Conservation (phyloP, 2,797 vertebrate species). For the Lacerta bilineata region DNA sequence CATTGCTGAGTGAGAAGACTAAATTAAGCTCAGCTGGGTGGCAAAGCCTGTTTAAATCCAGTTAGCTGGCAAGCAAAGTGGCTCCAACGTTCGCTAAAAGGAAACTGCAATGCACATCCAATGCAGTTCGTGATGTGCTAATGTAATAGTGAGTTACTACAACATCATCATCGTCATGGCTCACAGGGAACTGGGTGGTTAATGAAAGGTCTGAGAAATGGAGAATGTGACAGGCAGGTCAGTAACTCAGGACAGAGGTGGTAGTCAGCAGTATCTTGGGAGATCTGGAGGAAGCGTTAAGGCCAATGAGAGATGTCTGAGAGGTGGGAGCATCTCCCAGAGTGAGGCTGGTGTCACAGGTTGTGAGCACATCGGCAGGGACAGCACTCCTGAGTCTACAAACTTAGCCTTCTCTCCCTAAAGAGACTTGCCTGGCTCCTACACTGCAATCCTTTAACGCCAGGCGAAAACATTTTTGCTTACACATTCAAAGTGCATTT, state of each 20-base stretch:
- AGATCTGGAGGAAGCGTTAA: neutral
- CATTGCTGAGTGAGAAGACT: neutral
- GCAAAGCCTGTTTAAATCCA: neutral
- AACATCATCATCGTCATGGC: neutral
- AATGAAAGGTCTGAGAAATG: neutral
- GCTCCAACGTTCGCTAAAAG: neutral
- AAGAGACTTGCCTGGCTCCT: no score
- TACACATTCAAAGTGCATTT: no score
- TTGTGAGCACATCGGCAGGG: no score
- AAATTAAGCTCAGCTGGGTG: neutral
- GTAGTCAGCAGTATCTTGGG: neutral
- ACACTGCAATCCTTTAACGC: no score
- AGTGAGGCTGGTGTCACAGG: neutral
- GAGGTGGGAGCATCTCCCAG: neutral
- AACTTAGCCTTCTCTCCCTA: no score
- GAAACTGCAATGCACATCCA: neutral
- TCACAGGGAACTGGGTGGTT: neutral
- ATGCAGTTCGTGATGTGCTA: neutral
- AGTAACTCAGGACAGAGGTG: neutral
- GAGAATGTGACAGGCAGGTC: neutral
- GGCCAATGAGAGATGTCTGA: neutral
- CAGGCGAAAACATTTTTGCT: no score
- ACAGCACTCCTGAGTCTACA: no score
- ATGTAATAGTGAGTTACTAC: neutral
- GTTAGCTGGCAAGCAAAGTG: neutral